A percentile compares a stretch with the other conserved stretches of the same genome.
Conservation (phyloP, 2,888 invertebrate species). For the Mythimna impura region DNA sequence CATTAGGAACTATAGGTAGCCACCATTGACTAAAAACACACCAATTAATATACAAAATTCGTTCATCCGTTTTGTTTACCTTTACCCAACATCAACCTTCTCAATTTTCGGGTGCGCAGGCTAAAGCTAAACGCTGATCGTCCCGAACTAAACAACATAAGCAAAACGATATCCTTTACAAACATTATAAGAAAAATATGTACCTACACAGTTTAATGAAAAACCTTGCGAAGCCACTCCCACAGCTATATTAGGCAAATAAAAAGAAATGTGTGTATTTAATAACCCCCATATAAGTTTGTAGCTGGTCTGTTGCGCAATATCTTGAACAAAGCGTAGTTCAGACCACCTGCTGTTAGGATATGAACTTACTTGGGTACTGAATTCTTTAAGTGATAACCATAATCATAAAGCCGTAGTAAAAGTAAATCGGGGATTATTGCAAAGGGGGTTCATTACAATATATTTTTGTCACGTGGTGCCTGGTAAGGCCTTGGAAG, state of each 20-base stretch:
- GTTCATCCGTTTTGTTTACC: not conserved
- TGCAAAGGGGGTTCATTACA: not conserved
- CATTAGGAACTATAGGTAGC: too few relatives aligned
- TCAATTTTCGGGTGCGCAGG: not conserved
- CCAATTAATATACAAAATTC: not conserved
- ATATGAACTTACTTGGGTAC: slow-evolving; percentile 14
- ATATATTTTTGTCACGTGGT: too few relatives aligned
- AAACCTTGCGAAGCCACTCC: slow-evolving; percentile 35
- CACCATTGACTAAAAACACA: not conserved
- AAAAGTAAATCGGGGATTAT: not conserved
- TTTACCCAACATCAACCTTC: not conserved
- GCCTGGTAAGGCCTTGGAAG: too few relatives aligned
- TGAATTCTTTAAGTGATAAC: slow-evolving; percentile 19
- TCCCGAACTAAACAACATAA: slow-evolving; percentile 13
- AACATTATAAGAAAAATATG: slow-evolving; percentile 30
- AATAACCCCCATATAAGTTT: slow-evolving; percentile 39
- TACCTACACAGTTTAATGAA: slow-evolving; percentile 46
- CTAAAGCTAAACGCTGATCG: not conserved
- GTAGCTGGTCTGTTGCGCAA: slow-evolving; percentile 24
- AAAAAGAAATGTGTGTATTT: slow-evolving; percentile 52
- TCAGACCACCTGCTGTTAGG: slow-evolving; percentile 42
- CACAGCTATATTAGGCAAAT: slow-evolving; percentile 36
- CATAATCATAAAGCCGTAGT: slow-evolving; percentile 2
- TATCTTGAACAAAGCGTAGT: slow-evolving; percentile 30
- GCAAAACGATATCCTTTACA: slow-evolving; percentile 41